Conservation (phyloP, 2,888 invertebrate genomes). For the Mythimna loreyi region DNA sequence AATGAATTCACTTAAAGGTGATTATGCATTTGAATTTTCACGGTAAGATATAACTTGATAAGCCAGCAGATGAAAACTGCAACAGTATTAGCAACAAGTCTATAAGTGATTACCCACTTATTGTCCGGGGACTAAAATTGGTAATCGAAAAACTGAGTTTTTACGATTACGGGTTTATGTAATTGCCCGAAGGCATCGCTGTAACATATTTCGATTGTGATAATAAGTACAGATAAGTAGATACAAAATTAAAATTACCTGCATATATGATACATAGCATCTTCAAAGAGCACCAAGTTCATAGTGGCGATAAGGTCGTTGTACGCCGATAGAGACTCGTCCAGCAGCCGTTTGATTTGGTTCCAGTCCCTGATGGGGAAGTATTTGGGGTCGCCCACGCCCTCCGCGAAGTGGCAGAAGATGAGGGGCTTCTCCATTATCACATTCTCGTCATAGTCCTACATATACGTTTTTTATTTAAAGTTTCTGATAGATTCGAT, state of each 20-base stretch:
- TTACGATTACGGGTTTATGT: no score
- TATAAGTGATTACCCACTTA: no score
- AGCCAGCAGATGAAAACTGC: neutral
- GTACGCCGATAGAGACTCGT: slow-evolving; percentile 95
- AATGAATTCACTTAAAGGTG: neutral
- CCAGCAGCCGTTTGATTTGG: slow-evolving; percentile 93
- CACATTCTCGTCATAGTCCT: slow-evolving; percentile 94
- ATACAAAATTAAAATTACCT: slow-evolving; percentile 83
- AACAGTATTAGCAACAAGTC: no score
- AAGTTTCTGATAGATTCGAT: neutral
- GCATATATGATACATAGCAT: slow-evolving; percentile 98
- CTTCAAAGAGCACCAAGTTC: slow-evolving; percentile 98
- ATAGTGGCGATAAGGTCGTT: slow-evolving; percentile 97
- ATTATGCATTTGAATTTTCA: neutral
- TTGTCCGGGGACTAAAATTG: no score
- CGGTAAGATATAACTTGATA: neutral
- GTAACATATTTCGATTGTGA: neutral
- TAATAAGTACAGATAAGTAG: neutral
- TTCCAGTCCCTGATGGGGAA: slow-evolving; percentile 94
- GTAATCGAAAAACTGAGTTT: no score
- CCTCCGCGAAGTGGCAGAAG: slow-evolving; percentile 97
- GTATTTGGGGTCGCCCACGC: slow-evolving; percentile 97
- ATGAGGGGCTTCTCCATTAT: slow-evolving; percentile 95
- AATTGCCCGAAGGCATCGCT: no score
- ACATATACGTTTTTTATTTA: slow-evolving; percentile 33